Percentiles rank a stretch among this genome's conserved stretches.
Conservation (phyloP, 1,140 invertebrate genomes). For the Drosophila dunni region DNA sequence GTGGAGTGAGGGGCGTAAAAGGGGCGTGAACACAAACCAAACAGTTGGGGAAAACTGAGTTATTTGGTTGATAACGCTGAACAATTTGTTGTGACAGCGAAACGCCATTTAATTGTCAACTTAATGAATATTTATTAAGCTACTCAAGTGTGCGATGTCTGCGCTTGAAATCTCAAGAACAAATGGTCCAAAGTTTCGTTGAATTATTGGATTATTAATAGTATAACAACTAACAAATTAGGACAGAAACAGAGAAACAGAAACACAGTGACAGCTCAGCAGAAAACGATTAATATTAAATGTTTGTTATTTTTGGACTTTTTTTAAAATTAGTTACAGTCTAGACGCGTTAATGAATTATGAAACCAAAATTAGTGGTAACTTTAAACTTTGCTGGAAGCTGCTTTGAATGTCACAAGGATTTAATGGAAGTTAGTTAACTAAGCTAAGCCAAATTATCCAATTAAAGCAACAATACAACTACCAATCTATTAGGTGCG, state of each 20-base stretch:
- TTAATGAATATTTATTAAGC: slow-evolving; percentile 56
- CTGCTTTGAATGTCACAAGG: background rate
- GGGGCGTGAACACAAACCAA: background rate
- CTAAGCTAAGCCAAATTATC: too few relatives aligned
- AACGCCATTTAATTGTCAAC: slow-evolving; percentile 41
- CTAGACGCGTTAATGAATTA: background rate
- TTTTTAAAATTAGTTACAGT: background rate
- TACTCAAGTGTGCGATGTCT: background rate
- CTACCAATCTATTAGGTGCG: too few relatives aligned
- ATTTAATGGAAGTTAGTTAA: too few relatives aligned
- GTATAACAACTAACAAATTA: background rate
- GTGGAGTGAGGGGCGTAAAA: background rate
- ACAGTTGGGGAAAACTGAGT: slow-evolving; percentile 25
- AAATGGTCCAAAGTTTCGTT: background rate
- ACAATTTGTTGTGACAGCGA: slow-evolving; percentile 29
- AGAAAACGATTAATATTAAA: background rate
- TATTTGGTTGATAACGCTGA: slow-evolving; percentile 33
- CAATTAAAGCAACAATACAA: too few relatives aligned
- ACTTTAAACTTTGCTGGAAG: background rate
- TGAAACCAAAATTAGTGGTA: background rate
- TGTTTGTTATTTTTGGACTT: background rate
- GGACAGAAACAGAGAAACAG: too few relatives aligned
- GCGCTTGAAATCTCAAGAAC: background rate
- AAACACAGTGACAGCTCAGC: too few relatives aligned
- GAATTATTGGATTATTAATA: background rate